Percentiles rank a stretch among this genome's conserved stretches.
phyloP scores from a whole-genome alignment of 2,888 invertebrate species.

The Falcaria lacertinaria region DNA sequence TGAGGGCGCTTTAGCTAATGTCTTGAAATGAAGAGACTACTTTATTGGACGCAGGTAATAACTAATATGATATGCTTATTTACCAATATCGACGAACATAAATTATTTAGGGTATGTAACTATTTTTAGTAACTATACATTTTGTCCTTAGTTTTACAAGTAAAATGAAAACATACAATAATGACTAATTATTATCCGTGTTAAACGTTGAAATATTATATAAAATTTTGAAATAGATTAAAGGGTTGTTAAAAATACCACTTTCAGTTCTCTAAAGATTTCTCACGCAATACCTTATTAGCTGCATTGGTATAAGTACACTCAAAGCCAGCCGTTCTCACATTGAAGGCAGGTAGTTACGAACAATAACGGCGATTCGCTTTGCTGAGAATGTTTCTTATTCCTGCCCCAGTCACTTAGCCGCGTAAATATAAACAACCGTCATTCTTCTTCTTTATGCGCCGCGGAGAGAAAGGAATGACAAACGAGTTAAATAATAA shows the following conservation, averaged over 20 bases:
- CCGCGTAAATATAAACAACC: constrained; percentile 68
- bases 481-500: constrained; percentile 75
- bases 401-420: constrained; percentile 59
- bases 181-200: too few relatives aligned
- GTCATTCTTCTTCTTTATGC: constrained; percentile 67
- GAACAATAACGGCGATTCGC: constrained; percentile 42
- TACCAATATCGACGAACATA: too few relatives aligned
- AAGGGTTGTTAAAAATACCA: background rate
- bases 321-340: background rate
- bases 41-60: too few relatives aligned
- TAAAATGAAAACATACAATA: too few relatives aligned
- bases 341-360: constrained; percentile 4
- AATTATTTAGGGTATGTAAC: too few relatives aligned
- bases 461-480: constrained; percentile 67
- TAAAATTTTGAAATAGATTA: too few relatives aligned
- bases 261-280: background rate
- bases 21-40: too few relatives aligned
- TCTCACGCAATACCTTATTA: background rate
- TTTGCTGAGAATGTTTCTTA: constrained; percentile 50
- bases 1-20: too few relatives aligned
- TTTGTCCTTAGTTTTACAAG: too few relatives aligned
- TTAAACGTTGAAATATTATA: too few relatives aligned
- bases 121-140: too few relatives aligned
- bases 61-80: too few relatives aligned
- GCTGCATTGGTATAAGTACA: background rate